Evolutionary conservation across 30 jellyfish, hydroid and myxozoan species (phyloP).

Genomic region (Euphysa ruthae): DNA sequence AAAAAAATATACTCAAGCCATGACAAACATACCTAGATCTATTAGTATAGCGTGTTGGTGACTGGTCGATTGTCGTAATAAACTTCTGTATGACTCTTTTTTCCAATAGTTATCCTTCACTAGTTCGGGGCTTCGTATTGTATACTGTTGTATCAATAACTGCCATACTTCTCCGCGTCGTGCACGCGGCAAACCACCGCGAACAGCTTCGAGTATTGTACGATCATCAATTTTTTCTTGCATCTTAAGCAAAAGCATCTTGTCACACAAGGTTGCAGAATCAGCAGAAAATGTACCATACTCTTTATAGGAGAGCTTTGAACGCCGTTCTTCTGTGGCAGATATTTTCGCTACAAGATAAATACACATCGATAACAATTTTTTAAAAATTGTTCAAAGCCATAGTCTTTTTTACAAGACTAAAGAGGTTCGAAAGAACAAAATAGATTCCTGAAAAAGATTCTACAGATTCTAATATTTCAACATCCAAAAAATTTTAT

Average conservation of each 20-base stretch:
- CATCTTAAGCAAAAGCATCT: slow-evolving; percentile 36
- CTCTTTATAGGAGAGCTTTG: slow-evolving; percentile 79
- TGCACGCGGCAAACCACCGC: slow-evolving; percentile 88
- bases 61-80: slow-evolving; percentile 42
- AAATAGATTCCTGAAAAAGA: background rate
- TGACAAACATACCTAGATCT: slow-evolving; percentile 67
- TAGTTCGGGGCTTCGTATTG: slow-evolving; percentile 68
- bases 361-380: too few species aligned
- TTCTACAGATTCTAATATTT: too few species aligned
- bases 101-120: slow-evolving; percentile 53
- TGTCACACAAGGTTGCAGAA: slow-evolving; percentile 78
- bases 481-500: too few species aligned
- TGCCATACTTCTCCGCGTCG: slow-evolving; percentile 99
- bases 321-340: slow-evolving; percentile 96
- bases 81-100: slow-evolving; percentile 33
- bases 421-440: too few species aligned
- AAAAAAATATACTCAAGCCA: too few species aligned
- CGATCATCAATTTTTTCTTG: slow-evolving; percentile 66
- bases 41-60: slow-evolving; percentile 96
- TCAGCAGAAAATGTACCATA: slow-evolving; percentile 66
- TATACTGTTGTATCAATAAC: slow-evolving; percentile 69
- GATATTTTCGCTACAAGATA: slow-evolving; percentile 67
- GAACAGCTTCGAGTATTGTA: slow-evolving; percentile 66
- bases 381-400: too few species aligned
- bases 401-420: too few species aligned